Evolutionary conservation across 2,888 invertebrate species (phyloP), one percentile per base, ranked within the genome.

Genomic region (Nephrocerus scutellatus): DNA sequence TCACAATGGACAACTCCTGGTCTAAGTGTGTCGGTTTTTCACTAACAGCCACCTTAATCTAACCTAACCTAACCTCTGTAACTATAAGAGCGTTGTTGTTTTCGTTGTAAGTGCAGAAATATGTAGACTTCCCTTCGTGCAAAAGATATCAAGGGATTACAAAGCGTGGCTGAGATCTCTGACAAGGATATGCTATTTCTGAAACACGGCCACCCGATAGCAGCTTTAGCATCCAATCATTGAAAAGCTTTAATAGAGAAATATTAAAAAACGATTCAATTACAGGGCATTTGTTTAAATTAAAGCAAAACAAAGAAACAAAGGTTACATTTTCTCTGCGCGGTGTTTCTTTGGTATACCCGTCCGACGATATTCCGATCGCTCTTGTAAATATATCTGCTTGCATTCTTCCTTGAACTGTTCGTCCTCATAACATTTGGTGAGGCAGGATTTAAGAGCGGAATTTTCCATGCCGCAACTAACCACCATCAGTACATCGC

Each of bases 281-380:
- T 68, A 73, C 31, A 72, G 70, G 47, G 66, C 68, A 30, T 61
- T 46, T 49, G 55, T 54, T 44, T 55, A 58, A 51, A 36, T 14
- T 41, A 49, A 56, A 52, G 48, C 36, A 46, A 56, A 46, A 49
- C 44, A 38, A 44, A 43, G 7, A 16, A 8, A 25, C n/a, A 43
- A 20, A 40, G 38, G 23, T 43, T 57, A 58, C 13, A 54, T 65
- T 69, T 63, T 74, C 62, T 63, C 58, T 64, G 51, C 66, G 60
- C 64, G 55, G 26, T 62, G 50, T 46, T 79, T 76, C 60, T 76
- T 75, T 32, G 75, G 72, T 36, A 85, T 72, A 3, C 93, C 93
- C 30, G 89, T 89, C 56, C 74, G 73, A 60, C 93, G 75, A 56
- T 79, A 95, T 66, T 88, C 83, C 48, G 81, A 76, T 56, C 93